Percentiles rank a stretch among this genome's conserved stretches.
These are phyloP conservation scores for Vireo altiloquus DNA, from an alignment of 2,113 vertebrate genomes.

Conservation along the genomic window DNA sequence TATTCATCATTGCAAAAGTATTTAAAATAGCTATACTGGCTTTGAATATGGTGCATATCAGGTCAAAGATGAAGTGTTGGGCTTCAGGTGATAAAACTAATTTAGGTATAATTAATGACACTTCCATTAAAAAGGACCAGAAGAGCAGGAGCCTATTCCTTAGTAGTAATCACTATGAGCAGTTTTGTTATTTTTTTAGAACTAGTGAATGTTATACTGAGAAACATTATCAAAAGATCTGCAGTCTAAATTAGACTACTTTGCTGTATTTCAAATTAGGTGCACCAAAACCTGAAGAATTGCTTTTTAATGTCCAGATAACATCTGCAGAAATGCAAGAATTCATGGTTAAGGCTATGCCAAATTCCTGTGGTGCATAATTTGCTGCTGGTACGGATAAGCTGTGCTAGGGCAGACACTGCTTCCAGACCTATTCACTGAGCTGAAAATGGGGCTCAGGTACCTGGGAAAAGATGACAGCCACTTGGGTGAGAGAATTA, in stretches of 20 bases:
- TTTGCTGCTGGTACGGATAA: neutral
- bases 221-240: neutral
- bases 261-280: neutral
- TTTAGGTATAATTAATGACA: neutral
- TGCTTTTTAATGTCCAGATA: neutral
- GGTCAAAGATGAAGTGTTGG: neutral
- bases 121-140: neutral
- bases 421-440: neutral
- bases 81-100: neutral
- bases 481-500: neutral
- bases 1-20: neutral
- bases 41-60: neutral
- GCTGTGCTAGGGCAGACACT: neutral
- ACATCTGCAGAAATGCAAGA: neutral
- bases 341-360: neutral
- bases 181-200: neutral
- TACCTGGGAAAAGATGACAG: neutral
- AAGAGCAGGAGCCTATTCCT: neutral
- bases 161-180: neutral
- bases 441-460: neutral
- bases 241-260: neutral
- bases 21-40: neutral
- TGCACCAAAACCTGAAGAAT: neutral
- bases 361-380: too few relatives aligned
- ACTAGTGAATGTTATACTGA: neutral